Percentiles rank a stretch among this genome's conserved stretches.
These are phyloP conservation scores for Diorhabda carinulata DNA, from an alignment of 1,140 invertebrate species.

Conservation along the genomic window DNA sequence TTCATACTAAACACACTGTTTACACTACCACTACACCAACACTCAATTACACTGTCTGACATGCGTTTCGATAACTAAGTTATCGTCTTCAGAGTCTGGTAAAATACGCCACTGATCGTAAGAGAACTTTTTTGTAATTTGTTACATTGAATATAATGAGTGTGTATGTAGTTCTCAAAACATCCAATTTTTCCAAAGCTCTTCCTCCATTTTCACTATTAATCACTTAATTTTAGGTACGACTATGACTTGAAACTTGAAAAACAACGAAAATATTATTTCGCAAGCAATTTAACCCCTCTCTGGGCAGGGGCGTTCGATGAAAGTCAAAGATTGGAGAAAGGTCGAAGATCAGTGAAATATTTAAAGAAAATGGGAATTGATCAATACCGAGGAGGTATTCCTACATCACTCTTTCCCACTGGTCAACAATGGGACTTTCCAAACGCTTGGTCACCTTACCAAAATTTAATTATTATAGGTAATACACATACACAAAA, in stretches of 20 bases:
- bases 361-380: slow-evolving; percentile 55
- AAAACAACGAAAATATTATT: slow-evolving; percentile 54
- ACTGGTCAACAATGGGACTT: slow-evolving; percentile 86
- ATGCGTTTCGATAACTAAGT: too few relatives aligned
- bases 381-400: slow-evolving; percentile 57
- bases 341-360: slow-evolving; percentile 46
- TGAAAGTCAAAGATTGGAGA: slow-evolving; percentile 33
- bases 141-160: too few relatives aligned
- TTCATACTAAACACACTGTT: too few relatives aligned
- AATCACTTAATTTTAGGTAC: slow-evolving; percentile 46
- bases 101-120: too few relatives aligned
- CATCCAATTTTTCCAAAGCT: too few relatives aligned
- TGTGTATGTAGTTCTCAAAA: too few relatives aligned
- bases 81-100: too few relatives aligned
- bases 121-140: too few relatives aligned
- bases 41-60: too few relatives aligned
- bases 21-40: too few relatives aligned
- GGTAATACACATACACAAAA: background rate
- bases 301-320: slow-evolving; percentile 57
- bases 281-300: slow-evolving; percentile 65
- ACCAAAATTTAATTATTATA: slow-evolving; percentile 64
- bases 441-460: slow-evolving; percentile 83
- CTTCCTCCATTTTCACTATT: too few relatives aligned
- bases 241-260: slow-evolving; percentile 58
- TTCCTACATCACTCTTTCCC: slow-evolving; percentile 65